Conservation (phyloP, 2,113 vertebrate species). For the Dryoscopus gambensis region DNA sequence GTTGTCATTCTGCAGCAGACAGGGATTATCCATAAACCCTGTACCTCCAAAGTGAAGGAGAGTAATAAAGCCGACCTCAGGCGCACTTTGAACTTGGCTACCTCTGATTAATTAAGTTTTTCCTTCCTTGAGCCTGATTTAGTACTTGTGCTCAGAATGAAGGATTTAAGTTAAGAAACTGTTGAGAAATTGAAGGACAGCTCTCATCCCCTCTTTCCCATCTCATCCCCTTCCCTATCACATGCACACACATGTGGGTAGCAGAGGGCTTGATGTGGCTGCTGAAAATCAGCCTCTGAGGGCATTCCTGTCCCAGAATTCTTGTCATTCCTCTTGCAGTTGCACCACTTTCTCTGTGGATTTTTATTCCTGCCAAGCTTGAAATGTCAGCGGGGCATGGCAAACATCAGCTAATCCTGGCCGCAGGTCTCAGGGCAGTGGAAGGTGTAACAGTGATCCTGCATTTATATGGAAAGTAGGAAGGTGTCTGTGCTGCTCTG, state of each 20-base stretch:
- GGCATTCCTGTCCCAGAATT: neutral
- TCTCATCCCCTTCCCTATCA: neutral
- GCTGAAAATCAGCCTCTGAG: neutral
- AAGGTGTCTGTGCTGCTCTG: neutral
- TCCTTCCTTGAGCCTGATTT: slow-evolving; percentile 46
- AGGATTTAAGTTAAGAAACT: slow-evolving; percentile 54
- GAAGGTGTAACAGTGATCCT: neutral
- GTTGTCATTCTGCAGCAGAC: slow-evolving; percentile 14
- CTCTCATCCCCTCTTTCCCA: neutral
- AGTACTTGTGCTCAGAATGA: slow-evolving; percentile 46
- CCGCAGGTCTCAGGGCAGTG: neutral
- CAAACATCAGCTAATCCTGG: neutral
- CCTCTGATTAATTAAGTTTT: slow-evolving; percentile 62
- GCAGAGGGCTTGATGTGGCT: neutral
- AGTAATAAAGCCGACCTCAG: neutral
- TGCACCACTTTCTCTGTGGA: neutral
- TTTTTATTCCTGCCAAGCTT: neutral
- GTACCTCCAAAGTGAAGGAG: neutral
- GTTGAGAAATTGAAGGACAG: slow-evolving; percentile 44
- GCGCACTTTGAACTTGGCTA: slow-evolving; percentile 31
- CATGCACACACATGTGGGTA: neutral
- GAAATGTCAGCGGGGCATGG: neutral
- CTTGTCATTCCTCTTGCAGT: neutral
- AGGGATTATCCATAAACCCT: slow-evolving; percentile 16
- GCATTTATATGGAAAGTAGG: neutral